These are phyloP conservation scores for Macquaria australasica DNA, from an alignment of 2,113 vertebrate genomes.

Conservation along the genomic window DNA sequence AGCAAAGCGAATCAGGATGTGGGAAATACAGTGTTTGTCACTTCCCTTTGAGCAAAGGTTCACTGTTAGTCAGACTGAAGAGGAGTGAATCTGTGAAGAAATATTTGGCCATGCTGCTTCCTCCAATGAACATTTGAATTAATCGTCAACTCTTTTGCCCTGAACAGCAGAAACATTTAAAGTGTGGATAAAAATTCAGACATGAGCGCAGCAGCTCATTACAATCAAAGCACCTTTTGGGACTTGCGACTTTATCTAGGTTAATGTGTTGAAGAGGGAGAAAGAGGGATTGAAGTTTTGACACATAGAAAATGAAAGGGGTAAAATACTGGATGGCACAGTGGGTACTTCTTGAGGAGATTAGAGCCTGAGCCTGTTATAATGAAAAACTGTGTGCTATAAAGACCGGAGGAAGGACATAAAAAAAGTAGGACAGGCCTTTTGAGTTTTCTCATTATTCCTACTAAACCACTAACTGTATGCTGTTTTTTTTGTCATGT, in stretches of 20 bases:
- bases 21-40: background rate
- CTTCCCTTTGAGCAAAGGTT: conserved; percentile 2
- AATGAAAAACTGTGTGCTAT: conserved; percentile 61
- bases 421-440: conserved; percentile 42
- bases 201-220: conserved; percentile 45
- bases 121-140: background rate
- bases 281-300: conserved; percentile 51
- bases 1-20: background rate
- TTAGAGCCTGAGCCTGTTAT: conserved; percentile 69
- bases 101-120: background rate
- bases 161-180: conserved; percentile 25
- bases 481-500: conserved; percentile 21
- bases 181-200: conserved; percentile 33
- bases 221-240: conserved; percentile 50
- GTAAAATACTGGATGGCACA: conserved; percentile 64
- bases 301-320: conserved; percentile 57
- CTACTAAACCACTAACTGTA: conserved; percentile 32
- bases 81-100: background rate
- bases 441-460: conserved; percentile 55
- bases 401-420: conserved; percentile 24
- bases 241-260: conserved; percentile 42
- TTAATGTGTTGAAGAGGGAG: conserved; percentile 26
- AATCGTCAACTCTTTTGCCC: background rate
- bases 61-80: background rate
- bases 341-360: conserved; percentile 63